Base-by-base conservation (phyloP, 1,140 invertebrate species). In the Vollenhovia emeryi region DNA sequence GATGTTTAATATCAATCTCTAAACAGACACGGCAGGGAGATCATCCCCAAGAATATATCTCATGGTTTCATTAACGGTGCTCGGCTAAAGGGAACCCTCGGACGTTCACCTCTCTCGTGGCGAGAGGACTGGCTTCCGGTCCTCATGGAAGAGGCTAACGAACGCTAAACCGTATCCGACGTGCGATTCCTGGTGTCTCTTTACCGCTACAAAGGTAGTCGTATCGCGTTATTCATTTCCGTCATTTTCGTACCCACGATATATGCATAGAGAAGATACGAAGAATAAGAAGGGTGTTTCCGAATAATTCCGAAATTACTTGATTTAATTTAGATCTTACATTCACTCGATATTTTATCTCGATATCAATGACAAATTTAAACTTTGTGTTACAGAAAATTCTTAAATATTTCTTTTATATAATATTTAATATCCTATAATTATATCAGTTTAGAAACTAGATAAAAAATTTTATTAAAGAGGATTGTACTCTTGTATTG, bases 81-180 rank as follows among this genome's bases (percentile, higher is more conserved):
- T 85, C 43, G 50, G 50, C 40, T 43, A 8, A 40, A 60, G 24
- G 21, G 36, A 64, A 78, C n/a, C 40, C n/a, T 62, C 24, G 64
- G 62, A 13, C 68, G 45, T 85, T 87, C 69, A 79, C 59, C 73
- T 55, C 24, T 76, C 55, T 30, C n/a, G 6, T 45, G 11, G 33
- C 52, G 45, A 73, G 75, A 85, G 76, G 82, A 85, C 68, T 60
- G 66, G 78, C 78, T 88, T 88, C 86, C 87, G 86, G 87, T 80
- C 18, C 30, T 13, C 4, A 45, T 43, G 71, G 52, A 36, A 55
- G 73, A 57, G 80, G 86, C 64, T 89, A 89, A 89, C 87, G 87
- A 89, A 89, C 87, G 71, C 50, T 33, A 33, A 50, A 52, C 64
- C 64, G 88, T 89, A 88, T 88, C 87, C 87, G 87, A 87, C 88